phyloP scores from a whole-genome alignment of 1,140 invertebrate species.

The Octopus sinensis region DNA sequence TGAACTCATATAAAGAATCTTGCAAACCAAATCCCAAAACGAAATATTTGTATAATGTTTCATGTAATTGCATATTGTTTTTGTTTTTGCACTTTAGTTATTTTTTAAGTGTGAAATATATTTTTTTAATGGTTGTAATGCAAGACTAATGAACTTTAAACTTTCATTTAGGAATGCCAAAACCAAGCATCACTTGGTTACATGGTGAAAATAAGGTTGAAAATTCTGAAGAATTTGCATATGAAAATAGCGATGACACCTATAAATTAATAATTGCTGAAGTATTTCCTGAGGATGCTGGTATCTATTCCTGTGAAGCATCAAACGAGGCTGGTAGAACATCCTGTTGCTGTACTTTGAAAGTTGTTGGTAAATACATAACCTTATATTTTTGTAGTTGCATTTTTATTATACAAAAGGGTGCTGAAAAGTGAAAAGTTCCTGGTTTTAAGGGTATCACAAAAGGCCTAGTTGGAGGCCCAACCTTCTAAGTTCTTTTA shows the following conservation, averaged over 20 bases:
- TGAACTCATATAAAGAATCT: too few species aligned
- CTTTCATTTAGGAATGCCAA: conserved; percentile 9
- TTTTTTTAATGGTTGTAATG: too few species aligned
- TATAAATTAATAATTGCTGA: conserved; percentile 88
- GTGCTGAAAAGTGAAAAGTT: too few species aligned
- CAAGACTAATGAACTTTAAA: background rate
- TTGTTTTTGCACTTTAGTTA: too few species aligned
- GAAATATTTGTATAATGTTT: too few species aligned
- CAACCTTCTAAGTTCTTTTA: too few species aligned
- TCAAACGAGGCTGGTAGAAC: conserved; percentile 82
- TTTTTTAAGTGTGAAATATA: too few species aligned
- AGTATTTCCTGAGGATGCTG: conserved; percentile 89
- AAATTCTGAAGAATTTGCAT: conserved; percentile 92
- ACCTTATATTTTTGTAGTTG: background rate
- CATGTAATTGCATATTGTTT: too few species aligned
- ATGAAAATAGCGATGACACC: conserved; percentile 83
- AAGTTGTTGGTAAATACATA: conserved; percentile 43
- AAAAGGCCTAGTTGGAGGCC: too few species aligned
- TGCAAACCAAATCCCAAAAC: too few species aligned
- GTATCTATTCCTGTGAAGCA: conserved; percentile 89
- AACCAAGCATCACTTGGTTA: conserved; percentile 88
- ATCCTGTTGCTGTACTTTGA: conserved; percentile 41
- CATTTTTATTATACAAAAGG: background rate
- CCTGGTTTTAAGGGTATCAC: too few species aligned
- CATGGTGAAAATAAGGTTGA: conserved; percentile 96